Percentiles rank a stretch among this genome's conserved stretches.
These are phyloP conservation scores for Nebria brevicollis DNA, from an alignment of 2,888 invertebrate species.

Conservation along the genomic window DNA sequence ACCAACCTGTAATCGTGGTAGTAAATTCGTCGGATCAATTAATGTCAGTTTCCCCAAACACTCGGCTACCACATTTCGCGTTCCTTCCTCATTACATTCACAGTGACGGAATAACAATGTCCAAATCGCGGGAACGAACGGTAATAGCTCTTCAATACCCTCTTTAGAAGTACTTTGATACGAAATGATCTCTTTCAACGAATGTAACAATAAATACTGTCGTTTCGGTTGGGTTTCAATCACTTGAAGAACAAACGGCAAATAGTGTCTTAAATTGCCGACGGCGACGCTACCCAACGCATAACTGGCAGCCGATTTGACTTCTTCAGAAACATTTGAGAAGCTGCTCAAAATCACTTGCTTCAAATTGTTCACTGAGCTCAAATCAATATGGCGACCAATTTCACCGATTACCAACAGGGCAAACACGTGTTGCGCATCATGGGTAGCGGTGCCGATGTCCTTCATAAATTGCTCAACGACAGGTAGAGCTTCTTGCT, in stretches of 20 bases:
- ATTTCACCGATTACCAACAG: conserved; percentile 97
- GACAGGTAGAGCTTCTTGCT: conserved; percentile 74
- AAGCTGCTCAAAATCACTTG: conserved; percentile 88
- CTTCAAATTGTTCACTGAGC: conserved; percentile 78
- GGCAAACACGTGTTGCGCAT: conserved; percentile 91
- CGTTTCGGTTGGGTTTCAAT: conserved; percentile 94
- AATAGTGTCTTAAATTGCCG: conserved; percentile 91
- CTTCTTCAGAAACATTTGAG: conserved; percentile 91
- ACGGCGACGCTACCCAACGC: conserved; percentile 96
- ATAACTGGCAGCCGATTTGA: conserved; percentile 97
- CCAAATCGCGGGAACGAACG: conserved; percentile 92
- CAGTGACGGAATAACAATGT: conserved; percentile 92
- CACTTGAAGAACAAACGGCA: conserved; percentile 93
- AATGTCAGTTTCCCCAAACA: conserved; percentile 96
- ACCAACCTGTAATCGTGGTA: conserved; percentile 80
- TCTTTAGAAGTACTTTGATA: conserved; percentile 36
- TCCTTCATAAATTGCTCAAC: conserved; percentile 77
- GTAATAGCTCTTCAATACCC: conserved; percentile 75
- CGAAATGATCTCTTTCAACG: conserved; percentile 87
- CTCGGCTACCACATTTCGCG: conserved; percentile 98
- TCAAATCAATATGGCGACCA: conserved; percentile 89
- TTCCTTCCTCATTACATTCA: conserved; percentile 97
- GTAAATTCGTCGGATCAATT: conserved; percentile 86
- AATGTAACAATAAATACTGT: conserved; percentile 95
- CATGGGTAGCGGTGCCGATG: conserved; percentile 75